Evolutionary conservation across 2,113 vertebrate species (phyloP).

Genomic region (Dascyllus trimaculatus): DNA sequence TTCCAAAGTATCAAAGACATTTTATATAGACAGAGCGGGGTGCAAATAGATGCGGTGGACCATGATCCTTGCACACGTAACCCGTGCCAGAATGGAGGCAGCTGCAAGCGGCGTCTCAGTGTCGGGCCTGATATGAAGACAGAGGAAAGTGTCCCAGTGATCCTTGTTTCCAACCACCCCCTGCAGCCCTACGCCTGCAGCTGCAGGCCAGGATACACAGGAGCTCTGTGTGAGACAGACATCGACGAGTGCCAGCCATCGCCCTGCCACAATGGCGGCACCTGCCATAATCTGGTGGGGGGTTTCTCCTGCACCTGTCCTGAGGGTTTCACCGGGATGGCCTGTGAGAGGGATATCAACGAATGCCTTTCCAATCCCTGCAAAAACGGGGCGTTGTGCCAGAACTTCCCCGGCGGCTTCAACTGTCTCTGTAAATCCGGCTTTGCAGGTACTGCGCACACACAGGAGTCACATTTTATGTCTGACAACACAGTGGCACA

Average conservation of each 20-base stretch:
- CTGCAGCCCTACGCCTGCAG: slow-evolving; percentile 91
- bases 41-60: slow-evolving; percentile 93
- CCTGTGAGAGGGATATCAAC: slow-evolving; percentile 96
- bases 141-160: slow-evolving; percentile 91
- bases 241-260: slow-evolving; percentile 93
- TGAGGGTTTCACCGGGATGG: slow-evolving; percentile 94
- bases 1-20: slow-evolving; percentile 97
- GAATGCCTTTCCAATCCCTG: slow-evolving; percentile 96
- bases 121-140: slow-evolving; percentile 85
- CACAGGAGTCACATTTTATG: slow-evolving; percentile 56
- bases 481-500: slow-evolving; percentile 45
- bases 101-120: slow-evolving; percentile 90
- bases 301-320: slow-evolving; percentile 96
- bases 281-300: slow-evolving; percentile 95
- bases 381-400: slow-evolving; percentile 93
- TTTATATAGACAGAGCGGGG: slow-evolving; percentile 92
- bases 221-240: slow-evolving; percentile 90
- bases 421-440: slow-evolving; percentile 95
- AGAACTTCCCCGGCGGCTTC: slow-evolving; percentile 97
- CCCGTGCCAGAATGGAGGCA: slow-evolving; percentile 95
- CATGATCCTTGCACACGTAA: slow-evolving; percentile 91
- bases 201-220: slow-evolving; percentile 92
- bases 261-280: slow-evolving; percentile 95
- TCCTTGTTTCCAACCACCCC: slow-evolving; percentile 90
- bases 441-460: slow-evolving; percentile 90